Evolutionary conservation across 2,888 invertebrate species (phyloP).

Genomic region (Melanotus villosus): DNA sequence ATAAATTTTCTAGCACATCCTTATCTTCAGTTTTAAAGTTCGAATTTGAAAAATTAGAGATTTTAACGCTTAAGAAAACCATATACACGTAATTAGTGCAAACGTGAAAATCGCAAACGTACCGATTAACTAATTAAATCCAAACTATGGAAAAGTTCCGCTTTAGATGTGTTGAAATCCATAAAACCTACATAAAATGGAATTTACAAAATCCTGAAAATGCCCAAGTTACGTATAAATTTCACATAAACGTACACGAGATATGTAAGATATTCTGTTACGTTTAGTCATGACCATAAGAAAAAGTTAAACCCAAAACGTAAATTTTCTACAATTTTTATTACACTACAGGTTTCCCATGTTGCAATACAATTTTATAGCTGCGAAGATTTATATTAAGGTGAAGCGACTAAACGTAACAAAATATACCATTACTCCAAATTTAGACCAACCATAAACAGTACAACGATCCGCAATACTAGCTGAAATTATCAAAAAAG

Average conservation of each 20-base stretch:
- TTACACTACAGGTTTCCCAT: background rate
- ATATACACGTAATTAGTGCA: too few species aligned
- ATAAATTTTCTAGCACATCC: too few species aligned
- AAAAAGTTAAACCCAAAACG: background rate
- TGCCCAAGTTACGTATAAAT: background rate
- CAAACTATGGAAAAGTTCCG: background rate
- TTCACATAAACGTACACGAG: background rate
- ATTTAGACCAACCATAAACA: background rate
- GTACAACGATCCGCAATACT: slow-evolving; percentile 1
- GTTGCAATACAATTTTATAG: background rate
- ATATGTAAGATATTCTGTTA: background rate
- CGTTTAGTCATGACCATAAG: too few species aligned
- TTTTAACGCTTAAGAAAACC: too few species aligned
- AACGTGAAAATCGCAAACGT: too few species aligned
- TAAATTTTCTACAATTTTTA: background rate
- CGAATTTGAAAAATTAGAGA: too few species aligned
- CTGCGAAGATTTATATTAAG: too few species aligned
- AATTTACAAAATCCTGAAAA: background rate
- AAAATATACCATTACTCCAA: background rate
- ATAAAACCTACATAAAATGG: background rate
- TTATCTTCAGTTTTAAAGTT: too few species aligned
- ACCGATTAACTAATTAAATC: too few species aligned
- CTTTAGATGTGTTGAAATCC: background rate
- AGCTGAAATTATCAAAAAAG: background rate
- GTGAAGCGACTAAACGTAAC: slow-evolving; percentile 1